Evolutionary conservation across 2,888 invertebrate species (phyloP), one percentile per base, ranked within the genome.

Genomic region (Tethea ocularis): DNA sequence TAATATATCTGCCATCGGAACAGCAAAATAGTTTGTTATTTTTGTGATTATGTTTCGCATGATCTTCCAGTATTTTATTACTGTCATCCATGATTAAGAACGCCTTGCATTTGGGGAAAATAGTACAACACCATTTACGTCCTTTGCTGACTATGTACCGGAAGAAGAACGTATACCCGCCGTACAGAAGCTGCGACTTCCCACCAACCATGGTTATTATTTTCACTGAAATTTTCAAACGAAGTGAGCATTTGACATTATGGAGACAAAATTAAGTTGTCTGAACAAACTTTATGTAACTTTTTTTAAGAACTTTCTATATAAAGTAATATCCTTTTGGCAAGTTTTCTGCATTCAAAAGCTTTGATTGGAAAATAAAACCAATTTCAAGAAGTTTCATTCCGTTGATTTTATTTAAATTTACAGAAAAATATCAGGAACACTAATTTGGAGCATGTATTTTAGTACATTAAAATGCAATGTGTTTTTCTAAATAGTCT

Each of bases 51-150:
- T 85, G 85, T 1, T 61, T 23, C 0, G 66, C 33, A 13, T 58
- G 59, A 15, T 68, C 57, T 5, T 72, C 61, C 1, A 78, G n/a
- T 4, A 86, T 67, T 6, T 61, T 59, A 24, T 74, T 68, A 2
- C 66, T 13, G 0, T 80, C 79, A 33, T 82, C 75, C 2, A 87
- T 69, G 41, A 71, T 76, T 0, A 87, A 53, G 38, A 56, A 81
- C 0, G 86, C 80, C 51, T 86, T 87, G 69, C 88, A 88, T 2
- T 77, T 72, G 0, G 87, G 86, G 60, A 83, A 87, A 13, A 64
- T 75, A 1, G 84, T 87, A 61, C 88, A 88, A 0, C 83, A 84
- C 86, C 86, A 88, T 59, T 84, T 86, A 22, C 77, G 68, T 1
- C 86, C 86, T 1, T 51, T 51, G 56, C 62, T 77, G 11, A 68